Evolutionary conservation across 35 echinoderm and acorn worm genomes (phyloP).

Genomic region (Lytechinus variegatus): DNA sequence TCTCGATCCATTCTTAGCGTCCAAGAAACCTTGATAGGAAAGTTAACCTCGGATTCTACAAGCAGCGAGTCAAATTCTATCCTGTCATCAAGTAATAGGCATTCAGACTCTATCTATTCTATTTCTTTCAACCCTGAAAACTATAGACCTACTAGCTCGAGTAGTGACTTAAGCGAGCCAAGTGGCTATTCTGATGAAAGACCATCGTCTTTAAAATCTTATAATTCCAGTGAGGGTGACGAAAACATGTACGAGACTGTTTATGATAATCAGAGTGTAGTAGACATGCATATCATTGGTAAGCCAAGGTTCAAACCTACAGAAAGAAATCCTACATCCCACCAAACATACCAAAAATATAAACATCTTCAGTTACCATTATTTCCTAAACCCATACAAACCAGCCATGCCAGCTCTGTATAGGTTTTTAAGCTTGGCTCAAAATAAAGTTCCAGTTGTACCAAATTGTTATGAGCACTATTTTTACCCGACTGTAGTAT

Average conservation of each 20-base stretch:
- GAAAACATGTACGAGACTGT: conserved; percentile 10
- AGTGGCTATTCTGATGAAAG: not conserved
- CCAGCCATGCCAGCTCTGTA: not conserved
- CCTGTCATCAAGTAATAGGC: not conserved
- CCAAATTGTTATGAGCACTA: too few species aligned
- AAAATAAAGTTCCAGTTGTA: too few species aligned
- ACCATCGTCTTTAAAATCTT: not conserved
- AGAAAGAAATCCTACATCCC: not conserved
- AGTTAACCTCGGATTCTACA: not conserved
- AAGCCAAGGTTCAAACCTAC: not conserved
- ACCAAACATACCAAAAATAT: not conserved
- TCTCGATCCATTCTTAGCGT: not conserved
- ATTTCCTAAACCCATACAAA: not conserved
- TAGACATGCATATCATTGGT: not conserved
- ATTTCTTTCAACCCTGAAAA: not conserved
- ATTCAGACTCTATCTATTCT: not conserved
- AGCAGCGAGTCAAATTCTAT: not conserved
- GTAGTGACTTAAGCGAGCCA: not conserved
- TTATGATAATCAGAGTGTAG: not conserved
- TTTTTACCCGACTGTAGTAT: too few species aligned
- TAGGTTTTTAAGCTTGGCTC: not conserved
- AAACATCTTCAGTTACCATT: not conserved
- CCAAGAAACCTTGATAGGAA: not conserved
- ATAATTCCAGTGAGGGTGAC: not conserved
- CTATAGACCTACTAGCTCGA: not conserved